phyloP scores from a whole-genome alignment of 2,797 vertebrate genomes.

The Staurois parvus region DNA sequence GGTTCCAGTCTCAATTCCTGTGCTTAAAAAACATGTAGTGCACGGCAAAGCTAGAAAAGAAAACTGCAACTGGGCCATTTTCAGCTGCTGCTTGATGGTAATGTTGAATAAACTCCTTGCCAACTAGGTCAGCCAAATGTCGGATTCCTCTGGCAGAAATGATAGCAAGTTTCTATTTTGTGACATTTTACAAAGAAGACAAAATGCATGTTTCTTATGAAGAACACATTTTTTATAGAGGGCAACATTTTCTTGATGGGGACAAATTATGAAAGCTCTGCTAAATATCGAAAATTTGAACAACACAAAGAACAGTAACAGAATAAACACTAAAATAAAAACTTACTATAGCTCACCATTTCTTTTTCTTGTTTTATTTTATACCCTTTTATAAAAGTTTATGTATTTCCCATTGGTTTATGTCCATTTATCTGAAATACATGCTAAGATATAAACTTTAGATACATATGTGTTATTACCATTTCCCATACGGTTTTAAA shows the following conservation, averaged over 20 bases:
- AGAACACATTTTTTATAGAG: conserved; percentile 36
- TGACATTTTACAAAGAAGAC: conserved; percentile 57
- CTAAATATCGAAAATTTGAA: conserved; percentile 1
- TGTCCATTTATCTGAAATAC: too few relatives aligned
- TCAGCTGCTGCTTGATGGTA: conserved; percentile 53
- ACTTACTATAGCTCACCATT: background rate
- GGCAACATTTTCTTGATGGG: conserved; percentile 14
- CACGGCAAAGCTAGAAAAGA: conserved; percentile 31
- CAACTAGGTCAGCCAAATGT: conserved; percentile 64
- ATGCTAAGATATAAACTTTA: too few relatives aligned
- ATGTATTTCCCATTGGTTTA: background rate
- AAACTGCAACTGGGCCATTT: conserved; percentile 47
- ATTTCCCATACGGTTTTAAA: background rate
- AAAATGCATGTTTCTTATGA: conserved; percentile 49
- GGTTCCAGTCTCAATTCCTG: conserved; percentile 4
- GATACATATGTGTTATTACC: background rate
- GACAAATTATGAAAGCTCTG: conserved; percentile 24
- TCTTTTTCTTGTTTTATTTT: background rate
- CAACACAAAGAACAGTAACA: background rate
- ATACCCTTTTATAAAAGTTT: background rate
- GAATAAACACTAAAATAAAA: background rate
- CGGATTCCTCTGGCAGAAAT: conserved; percentile 60
- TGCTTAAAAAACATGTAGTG: conserved; percentile 26
- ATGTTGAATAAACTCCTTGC: conserved; percentile 57
- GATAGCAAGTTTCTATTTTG: conserved; percentile 57